phyloP scores from a whole-genome alignment of 2,797 vertebrate species.

The Botia kubotai region DNA sequence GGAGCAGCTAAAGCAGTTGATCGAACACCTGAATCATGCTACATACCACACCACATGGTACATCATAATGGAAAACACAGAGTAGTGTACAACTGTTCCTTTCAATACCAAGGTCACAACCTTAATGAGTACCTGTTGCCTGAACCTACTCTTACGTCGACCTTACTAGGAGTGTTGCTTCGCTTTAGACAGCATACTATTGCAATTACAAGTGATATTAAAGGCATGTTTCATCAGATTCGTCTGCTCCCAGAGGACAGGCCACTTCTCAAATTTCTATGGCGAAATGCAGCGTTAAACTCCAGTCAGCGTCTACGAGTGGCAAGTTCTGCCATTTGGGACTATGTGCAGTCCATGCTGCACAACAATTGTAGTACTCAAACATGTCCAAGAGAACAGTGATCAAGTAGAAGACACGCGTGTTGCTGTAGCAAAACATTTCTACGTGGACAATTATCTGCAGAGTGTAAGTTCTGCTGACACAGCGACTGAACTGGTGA shows the following conservation, averaged over 20 bases:
- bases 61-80: conserved; percentile 5
- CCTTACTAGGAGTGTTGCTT: conserved; percentile 24
- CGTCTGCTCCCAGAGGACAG: conserved; percentile 28
- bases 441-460: conserved; percentile 44
- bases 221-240: conserved; percentile 45
- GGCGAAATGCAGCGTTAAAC: not conserved
- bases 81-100: conserved; percentile 35
- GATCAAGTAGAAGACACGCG: no score
- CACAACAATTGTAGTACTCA: not conserved
- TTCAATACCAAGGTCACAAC: not conserved
- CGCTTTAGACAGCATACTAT: conserved; percentile 32
- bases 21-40: conserved; percentile 5
- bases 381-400: conserved; percentile 4
- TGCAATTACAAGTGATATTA: conserved; percentile 41
- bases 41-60: conserved; percentile 20
- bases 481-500: not conserved
- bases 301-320: not conserved
- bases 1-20: not conserved
- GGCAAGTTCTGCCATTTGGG: conserved; percentile 41
- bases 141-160: conserved; percentile 6
- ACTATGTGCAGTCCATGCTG: conserved; percentile 26
- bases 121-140: conserved; percentile 16
- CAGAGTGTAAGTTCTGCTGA: conserved; percentile 6
- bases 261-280: conserved; percentile 38
- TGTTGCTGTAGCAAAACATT: conserved; percentile 32